Evolutionary conservation across 2,113 vertebrate genomes (phyloP).

Genomic region (Cinclus mexicanus): DNA sequence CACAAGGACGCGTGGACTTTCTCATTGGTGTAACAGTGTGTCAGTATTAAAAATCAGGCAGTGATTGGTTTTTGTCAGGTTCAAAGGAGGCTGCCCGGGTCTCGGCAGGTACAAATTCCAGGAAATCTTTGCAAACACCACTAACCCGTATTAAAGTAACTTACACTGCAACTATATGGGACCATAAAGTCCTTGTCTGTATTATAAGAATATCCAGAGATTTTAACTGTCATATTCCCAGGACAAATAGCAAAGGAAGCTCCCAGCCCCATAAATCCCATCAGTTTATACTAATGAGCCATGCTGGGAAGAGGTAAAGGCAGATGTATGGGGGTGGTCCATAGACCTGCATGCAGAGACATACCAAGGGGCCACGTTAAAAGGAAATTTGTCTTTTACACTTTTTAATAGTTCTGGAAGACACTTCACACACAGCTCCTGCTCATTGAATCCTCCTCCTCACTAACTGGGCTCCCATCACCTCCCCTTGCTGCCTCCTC

Average conservation of each 20-base stretch:
- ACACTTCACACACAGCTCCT: background rate
- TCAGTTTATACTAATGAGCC: background rate
- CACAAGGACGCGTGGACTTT: too few relatives aligned
- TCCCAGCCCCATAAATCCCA: background rate
- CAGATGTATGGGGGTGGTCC: background rate
- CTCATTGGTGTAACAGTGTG: too few relatives aligned
- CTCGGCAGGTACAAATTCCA: too few relatives aligned
- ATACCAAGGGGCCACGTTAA: fast-evolving
- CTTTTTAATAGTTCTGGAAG: background rate
- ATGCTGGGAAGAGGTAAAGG: background rate
- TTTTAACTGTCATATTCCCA: background rate
- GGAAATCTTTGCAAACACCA: too few relatives aligned
- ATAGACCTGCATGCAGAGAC: fast-evolving
- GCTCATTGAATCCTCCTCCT: background rate
- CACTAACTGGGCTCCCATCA: fast-evolving
- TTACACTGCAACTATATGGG: background rate
- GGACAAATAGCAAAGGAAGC: background rate
- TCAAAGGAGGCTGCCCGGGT: too few relatives aligned
- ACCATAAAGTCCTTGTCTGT: background rate
- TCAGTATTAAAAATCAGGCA: too few relatives aligned
- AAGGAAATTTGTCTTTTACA: background rate
- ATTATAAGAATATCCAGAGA: background rate
- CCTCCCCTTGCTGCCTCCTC: fast-evolving
- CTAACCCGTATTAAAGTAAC: background rate
- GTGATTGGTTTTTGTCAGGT: too few relatives aligned